These are phyloP conservation scores for Fringilla coelebs DNA, from an alignment of 2,797 vertebrate species.

Conservation along the genomic window DNA sequence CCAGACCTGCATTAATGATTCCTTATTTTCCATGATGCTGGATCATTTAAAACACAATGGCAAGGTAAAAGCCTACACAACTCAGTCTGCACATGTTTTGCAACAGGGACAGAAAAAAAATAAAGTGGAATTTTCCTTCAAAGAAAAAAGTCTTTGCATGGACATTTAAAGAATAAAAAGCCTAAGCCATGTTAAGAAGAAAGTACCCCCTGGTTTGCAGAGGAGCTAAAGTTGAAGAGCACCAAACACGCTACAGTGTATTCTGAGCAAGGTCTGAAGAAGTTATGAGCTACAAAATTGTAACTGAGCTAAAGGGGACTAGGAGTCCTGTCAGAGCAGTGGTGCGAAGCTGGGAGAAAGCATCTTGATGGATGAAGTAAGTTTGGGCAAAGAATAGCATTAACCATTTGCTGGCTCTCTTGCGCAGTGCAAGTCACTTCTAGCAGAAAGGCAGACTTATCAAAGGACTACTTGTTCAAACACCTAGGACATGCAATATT, in stretches of 20 bases:
- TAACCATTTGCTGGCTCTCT: background rate
- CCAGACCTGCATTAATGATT: conserved; percentile 41
- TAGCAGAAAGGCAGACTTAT: background rate
- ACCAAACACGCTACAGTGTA: background rate
- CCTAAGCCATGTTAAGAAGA: background rate
- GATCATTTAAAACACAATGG: background rate
- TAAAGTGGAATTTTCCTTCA: background rate
- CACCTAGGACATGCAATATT: fast-evolving
- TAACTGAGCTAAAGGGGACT: background rate
- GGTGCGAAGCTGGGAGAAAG: background rate
- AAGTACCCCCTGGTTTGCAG: background rate
- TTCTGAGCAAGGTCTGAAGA: background rate
- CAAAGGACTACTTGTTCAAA: background rate
- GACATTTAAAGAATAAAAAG: background rate
- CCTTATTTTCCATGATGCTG: conserved; percentile 64
- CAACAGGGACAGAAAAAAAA: background rate
- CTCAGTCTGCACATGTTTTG: background rate
- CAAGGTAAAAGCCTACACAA: background rate
- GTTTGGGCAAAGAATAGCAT: background rate
- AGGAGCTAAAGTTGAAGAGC: background rate
- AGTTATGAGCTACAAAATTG: background rate
- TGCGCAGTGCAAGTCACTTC: background rate
- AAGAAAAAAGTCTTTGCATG: background rate
- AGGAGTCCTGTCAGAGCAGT: background rate
- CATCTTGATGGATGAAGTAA: background rate